Evolutionary conservation across 2,888 invertebrate genomes (phyloP), one percentile per base, ranked within the genome.

Genomic region (Seira sanloemensis): DNA sequence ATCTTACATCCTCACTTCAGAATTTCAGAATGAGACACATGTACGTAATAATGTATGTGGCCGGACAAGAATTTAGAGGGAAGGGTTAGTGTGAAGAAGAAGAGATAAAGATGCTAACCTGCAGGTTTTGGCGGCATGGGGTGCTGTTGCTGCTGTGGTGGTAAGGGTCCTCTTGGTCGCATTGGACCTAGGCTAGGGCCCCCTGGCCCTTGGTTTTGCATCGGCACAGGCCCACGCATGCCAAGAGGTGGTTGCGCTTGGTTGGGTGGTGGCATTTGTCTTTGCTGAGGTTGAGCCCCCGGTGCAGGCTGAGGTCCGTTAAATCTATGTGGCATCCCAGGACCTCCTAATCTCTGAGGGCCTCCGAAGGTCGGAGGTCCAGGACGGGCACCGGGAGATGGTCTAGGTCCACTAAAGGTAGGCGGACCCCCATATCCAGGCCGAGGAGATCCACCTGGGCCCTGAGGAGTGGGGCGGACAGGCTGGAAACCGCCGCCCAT

Each of bases 271-370:
- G 73, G 78, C 78, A 24, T 71, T 73, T 25, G 75, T 76, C 65
- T 25, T 67, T 18, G 80, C 82, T 23, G 54, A 27, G 84, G 83
- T 69, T 86, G 86, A 83, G 88, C 86, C 46, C 78, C 85, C 5
- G 88, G 88, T 16, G 88, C 84, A 24, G 89, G 90, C 71, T 86
- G 88, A 54, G 89, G 88, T 24, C 90, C 90, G 54, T 87, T 89
- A 78, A 88, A 88, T 21, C 89, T 84, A 67, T 89, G 88, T 54
- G 90, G 90, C 67, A 87, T 88, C 2, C 90, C 90, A 25, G 88
- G 88, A 66, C 88, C 89, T 25, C 89, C 89, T 83, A 86, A 87
- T 74, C 89, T 77, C 58, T 86, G 85, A 65, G 88, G 89, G 25
- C 88, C 89, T 18, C 89, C 88, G 78, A 89, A 88, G n/a, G 84